A percentile compares a stretch with the other conserved stretches of the same genome.
phyloP scores from a whole-genome alignment of 2,888 invertebrate genomes.

The Elgonia sp. region DNA sequence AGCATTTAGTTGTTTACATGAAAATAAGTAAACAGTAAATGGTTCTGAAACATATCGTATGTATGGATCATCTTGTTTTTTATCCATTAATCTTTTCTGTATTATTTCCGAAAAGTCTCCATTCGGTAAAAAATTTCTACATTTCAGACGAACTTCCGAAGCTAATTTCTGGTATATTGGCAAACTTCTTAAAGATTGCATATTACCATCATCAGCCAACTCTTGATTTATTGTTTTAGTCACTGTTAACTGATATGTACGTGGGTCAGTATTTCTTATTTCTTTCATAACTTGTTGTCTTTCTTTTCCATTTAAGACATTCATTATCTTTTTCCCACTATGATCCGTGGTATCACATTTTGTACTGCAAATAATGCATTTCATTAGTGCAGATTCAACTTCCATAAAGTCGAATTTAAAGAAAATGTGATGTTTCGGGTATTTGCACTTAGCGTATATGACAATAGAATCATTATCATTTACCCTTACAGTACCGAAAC shows the following conservation, averaged over 20 bases:
- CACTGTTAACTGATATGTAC: slow-evolving; percentile 40
- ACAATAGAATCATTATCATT: slow-evolving; percentile 8
- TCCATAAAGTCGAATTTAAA: neutral
- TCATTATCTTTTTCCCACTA: slow-evolving; percentile 16
- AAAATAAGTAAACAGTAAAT: neutral
- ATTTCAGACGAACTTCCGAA: slow-evolving; percentile 48
- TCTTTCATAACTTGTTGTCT: slow-evolving; percentile 86
- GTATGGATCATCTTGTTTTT: slow-evolving; percentile 37
- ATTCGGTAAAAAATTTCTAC: slow-evolving; percentile 15
- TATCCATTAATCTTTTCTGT: slow-evolving; percentile 36
- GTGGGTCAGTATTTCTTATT: slow-evolving; percentile 81
- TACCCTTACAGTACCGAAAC: slow-evolving; percentile 6
- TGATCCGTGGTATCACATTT: slow-evolving; percentile 4
- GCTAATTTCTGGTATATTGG: slow-evolving; percentile 41
- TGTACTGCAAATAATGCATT: neutral
- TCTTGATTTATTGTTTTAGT: slow-evolving; percentile 28
- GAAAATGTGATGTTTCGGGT: slow-evolving; percentile 4
- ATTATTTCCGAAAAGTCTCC: slow-evolving; percentile 55
- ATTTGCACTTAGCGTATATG: slow-evolving; percentile 6
- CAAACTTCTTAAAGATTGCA: slow-evolving; percentile 48
- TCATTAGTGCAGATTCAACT: neutral
- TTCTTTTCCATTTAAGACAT: slow-evolving; percentile 82
- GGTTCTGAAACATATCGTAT: slow-evolving; percentile 44
- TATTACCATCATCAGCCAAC: slow-evolving; percentile 45
- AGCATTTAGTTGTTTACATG: slow-evolving; percentile 14